A percentile compares a stretch with the other conserved stretches of the same genome.
Evolutionary conservation across 1,140 invertebrate genomes (phyloP).

Genomic region (Oedothorax gibbosus): DNA sequence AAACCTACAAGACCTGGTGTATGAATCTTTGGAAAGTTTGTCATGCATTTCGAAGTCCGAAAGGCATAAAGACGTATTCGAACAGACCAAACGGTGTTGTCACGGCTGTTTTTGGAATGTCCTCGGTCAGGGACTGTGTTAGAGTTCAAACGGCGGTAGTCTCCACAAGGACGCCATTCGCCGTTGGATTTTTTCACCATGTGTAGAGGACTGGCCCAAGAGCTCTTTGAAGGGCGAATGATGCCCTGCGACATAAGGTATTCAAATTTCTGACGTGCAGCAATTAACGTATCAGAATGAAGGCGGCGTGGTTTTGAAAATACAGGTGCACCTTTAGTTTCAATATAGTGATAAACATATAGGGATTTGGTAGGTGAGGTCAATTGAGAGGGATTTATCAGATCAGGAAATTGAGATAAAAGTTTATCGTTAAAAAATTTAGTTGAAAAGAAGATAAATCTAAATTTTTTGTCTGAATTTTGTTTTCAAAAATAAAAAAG

Average conservation of each 20-base stretch:
- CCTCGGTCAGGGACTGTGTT: too few species aligned
- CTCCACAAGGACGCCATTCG: conserved; percentile 68
- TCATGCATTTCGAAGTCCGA: too few species aligned
- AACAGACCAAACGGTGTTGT: conserved; percentile 66
- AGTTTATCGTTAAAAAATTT: too few species aligned
- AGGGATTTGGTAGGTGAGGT: not conserved
- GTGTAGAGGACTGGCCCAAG: conserved; percentile 70
- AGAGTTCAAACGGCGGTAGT: conserved; percentile 70
- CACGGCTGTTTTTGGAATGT: conserved; percentile 61
- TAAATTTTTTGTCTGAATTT: too few species aligned
- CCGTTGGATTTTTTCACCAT: conserved; percentile 69
- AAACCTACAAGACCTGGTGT: conserved; percentile 65
- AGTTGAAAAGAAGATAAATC: too few species aligned
- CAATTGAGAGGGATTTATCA: conserved; percentile 22
- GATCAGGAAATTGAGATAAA: conserved; percentile 37
- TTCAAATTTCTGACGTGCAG: conserved; percentile 64
- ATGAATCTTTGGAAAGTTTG: conserved; percentile 22
- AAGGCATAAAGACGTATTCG: conserved; percentile 64
- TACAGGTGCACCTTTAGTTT: conserved; percentile 67
- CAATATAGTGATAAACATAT: not conserved
- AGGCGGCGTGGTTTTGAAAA: conserved; percentile 66
- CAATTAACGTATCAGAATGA: conserved; percentile 61
- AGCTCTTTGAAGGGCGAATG: conserved; percentile 66
- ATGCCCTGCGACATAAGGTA: conserved; percentile 65
- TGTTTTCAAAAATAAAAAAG: too few species aligned